Evolutionary conservation across 1,140 invertebrate species (phyloP).

Genomic region (Habropoda laboriosa): DNA sequence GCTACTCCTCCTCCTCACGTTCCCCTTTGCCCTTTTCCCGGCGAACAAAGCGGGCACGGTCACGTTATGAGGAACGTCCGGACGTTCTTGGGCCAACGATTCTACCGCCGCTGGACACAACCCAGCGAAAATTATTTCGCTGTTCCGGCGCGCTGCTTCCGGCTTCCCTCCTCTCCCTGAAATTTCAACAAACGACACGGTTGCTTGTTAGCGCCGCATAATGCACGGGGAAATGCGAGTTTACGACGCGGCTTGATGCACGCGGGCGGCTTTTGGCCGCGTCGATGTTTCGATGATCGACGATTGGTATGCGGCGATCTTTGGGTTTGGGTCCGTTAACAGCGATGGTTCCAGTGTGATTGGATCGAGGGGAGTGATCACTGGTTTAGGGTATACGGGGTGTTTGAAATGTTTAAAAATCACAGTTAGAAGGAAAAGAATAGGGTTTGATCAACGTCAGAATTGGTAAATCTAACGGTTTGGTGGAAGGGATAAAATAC

Average conservation of each 20-base stretch:
- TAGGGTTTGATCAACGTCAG: too few species aligned
- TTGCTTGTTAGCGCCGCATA: conserved; percentile 28
- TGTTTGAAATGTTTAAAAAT: too few species aligned
- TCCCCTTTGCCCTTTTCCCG: conserved; percentile 11
- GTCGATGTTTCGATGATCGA: too few species aligned
- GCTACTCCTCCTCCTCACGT: neutral
- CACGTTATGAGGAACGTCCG: conserved; percentile 18
- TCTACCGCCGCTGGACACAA: conserved; percentile 26
- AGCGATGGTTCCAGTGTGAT: too few species aligned
- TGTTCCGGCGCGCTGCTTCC: conserved; percentile 39
- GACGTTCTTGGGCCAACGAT: conserved; percentile 20
- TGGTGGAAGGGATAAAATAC: too few species aligned
- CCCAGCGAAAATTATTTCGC: conserved; percentile 41
- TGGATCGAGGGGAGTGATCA: too few species aligned
- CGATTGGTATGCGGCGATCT: neutral
- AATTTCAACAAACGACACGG: conserved; percentile 36
- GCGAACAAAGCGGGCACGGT: conserved; percentile 24
- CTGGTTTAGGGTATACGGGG: too few species aligned
- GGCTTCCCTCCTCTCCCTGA: neutral
- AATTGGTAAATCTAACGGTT: too few species aligned
- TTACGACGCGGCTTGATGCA: neutral
- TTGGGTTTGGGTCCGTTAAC: too few species aligned
- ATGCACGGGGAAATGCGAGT: conserved; percentile 8
- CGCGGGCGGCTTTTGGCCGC: neutral
- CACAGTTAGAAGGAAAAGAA: too few species aligned